phyloP scores from a whole-genome alignment of 2,888 invertebrate genomes.

The Ischnura elegans region DNA sequence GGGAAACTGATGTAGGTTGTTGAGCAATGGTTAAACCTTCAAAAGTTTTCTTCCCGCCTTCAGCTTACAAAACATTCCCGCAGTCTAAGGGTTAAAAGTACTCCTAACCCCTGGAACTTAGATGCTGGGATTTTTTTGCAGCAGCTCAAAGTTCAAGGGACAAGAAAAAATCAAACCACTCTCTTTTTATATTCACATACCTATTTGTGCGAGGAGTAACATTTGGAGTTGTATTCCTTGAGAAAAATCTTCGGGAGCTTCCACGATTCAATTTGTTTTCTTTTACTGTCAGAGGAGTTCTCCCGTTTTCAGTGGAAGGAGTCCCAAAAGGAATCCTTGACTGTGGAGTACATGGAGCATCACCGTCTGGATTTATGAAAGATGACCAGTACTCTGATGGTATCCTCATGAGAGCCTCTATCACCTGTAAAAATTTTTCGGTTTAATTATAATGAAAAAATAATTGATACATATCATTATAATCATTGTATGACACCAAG shows the following conservation, averaged over 20 bases:
- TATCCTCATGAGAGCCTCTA: slow-evolving; percentile 57
- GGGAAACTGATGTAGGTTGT: no score
- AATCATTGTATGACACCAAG: no score
- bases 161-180: no score
- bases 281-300: slow-evolving; percentile 41
- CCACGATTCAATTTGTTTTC: neutral
- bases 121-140: no score
- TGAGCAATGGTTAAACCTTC: no score
- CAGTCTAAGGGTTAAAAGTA: no score
- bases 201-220: slow-evolving; percentile 26
- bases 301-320: slow-evolving; percentile 17
- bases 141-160: no score
- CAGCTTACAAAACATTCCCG: no score
- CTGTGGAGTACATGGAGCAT: neutral
- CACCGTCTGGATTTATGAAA: slow-evolving; percentile 27
- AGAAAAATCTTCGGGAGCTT: slow-evolving; percentile 44
- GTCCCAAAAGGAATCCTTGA: neutral
- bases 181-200: neutral
- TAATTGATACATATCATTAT: neutral
- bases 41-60: no score
- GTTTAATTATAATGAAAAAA: neutral
- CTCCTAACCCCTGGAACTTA: no score
- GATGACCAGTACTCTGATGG: slow-evolving; percentile 54
- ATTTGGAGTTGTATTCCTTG: slow-evolving; percentile 23
- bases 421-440: neutral